Evolutionary conservation across 1,140 invertebrate genomes (phyloP), one percentile per base, ranked within the genome.

Genomic region (Heliconius melpomene): DNA sequence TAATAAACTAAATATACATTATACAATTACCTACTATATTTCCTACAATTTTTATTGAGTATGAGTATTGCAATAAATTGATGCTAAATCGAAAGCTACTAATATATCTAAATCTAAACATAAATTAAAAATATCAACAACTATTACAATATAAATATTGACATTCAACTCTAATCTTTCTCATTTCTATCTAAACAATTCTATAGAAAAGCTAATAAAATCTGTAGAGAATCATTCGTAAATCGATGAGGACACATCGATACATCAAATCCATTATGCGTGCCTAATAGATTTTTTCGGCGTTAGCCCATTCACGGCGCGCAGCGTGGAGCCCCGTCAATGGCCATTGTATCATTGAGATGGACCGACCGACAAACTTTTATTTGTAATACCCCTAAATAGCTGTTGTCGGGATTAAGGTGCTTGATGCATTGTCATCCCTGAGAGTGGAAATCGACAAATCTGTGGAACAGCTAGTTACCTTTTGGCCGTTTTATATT

Each of bases 221-320:
- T 84, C 81, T 84, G 11, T 66, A 29, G n/a, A 82, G 78, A 81
- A 80, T 78, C 78, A 81, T 79, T 52, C 75, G 79, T 81, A 78
- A 80, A 79, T 88, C 85, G 85, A 86, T 86, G 79, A 82, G 83
- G 83, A 80, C 86, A 87, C 85, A 75, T 81, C 85, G 86, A 91
- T 89, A 90, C 88, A 86, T 89, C 87, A 84, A 82, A 83, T 82
- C 87, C 86, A 92, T 93, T 94, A 92, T 92, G 88, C 92, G 93
- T 91, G 90, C 89, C 93, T 94, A 93, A 94, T 94, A 94, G 89
- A 91, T 94, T 94, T 94, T 52, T 94, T 93, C 87, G 86, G 85
- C 88, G 86, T 80, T 88, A 79, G 86, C 86, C 90, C 93, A 94
- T 94, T 94, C 93, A 94, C 87, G 78, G 81, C 83, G 82, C 93